Percentiles rank a stretch among this genome's conserved stretches.
These are phyloP conservation scores for Pinna nobilis DNA, from an alignment of 1,140 invertebrate genomes.

Conservation along the genomic window DNA sequence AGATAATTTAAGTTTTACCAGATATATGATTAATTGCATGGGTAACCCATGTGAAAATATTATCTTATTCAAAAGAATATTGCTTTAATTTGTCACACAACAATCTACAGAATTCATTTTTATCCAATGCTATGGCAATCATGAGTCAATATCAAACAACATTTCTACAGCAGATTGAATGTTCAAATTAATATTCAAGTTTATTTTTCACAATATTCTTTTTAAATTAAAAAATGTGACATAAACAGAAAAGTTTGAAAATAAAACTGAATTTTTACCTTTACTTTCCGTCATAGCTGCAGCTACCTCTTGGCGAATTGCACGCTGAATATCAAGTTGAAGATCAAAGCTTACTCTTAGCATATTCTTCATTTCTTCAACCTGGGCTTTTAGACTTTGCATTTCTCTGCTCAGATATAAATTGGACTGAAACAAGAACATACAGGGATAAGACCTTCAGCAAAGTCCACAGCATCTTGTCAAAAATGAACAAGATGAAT, in stretches of 20 bases:
- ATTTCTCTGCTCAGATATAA: slow-evolving; percentile 65
- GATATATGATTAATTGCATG: no score
- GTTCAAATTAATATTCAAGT: neutral
- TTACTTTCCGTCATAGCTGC: slow-evolving; percentile 60
- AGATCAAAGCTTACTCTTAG: slow-evolving; percentile 70
- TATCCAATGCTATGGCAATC: no score
- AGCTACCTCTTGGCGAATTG: slow-evolving; percentile 73
- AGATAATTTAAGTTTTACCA: no score
- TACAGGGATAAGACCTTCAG: neutral
- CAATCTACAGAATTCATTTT: no score
- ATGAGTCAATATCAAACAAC: no score
- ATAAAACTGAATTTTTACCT: slow-evolving; percentile 53
- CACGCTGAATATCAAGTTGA: slow-evolving; percentile 72
- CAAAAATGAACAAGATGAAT: neutral
- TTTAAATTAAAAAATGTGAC: neutral
- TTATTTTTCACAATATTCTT: neutral
- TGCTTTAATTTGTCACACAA: no score
- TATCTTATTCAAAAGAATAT: no score
- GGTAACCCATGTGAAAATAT: no score
- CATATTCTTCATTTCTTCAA: slow-evolving; percentile 71
- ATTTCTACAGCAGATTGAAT: no score
- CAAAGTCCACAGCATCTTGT: slow-evolving; percentile 2
- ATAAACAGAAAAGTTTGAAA: neutral
- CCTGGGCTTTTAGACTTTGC: slow-evolving; percentile 59
- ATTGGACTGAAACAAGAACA: slow-evolving; percentile 54